A percentile compares a stretch with the other conserved stretches of the same genome.
Evolutionary conservation across 2,113 vertebrate species (phyloP).

Genomic region (Tachuris rubrigastra): DNA sequence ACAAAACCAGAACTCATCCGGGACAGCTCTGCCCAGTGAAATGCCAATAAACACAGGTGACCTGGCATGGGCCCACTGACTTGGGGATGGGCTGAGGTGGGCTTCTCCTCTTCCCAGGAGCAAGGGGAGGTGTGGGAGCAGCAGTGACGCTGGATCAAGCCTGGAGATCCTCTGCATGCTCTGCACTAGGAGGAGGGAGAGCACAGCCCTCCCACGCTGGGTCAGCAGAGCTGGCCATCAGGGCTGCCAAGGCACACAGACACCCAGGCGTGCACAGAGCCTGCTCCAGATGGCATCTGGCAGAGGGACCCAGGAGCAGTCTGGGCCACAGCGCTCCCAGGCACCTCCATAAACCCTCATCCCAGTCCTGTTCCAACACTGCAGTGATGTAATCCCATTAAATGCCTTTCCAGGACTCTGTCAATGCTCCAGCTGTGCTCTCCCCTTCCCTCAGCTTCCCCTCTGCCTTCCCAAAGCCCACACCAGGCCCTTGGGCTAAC

Average conservation of each 20-base stretch:
- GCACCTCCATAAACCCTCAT: neutral
- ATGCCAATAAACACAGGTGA: neutral
- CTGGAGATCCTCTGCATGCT: neutral
- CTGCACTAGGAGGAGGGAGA: neutral
- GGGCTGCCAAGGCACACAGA: neutral
- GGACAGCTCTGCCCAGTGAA: neutral
- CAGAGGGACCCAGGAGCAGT: neutral
- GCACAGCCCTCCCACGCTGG: neutral
- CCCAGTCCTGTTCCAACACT: neutral
- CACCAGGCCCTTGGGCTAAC: neutral
- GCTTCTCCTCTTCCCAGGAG: neutral
- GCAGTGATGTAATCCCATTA: neutral
- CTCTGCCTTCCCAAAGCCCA: neutral
- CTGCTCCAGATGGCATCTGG: neutral
- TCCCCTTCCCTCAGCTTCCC: neutral
- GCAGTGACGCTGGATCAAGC: neutral
- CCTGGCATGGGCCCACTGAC: rapidly evolving
- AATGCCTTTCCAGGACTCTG: neutral
- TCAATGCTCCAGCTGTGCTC: neutral
- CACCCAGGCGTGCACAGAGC: neutral
- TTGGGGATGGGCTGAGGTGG: neutral
- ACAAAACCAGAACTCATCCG: neutral
- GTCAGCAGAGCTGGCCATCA: neutral
- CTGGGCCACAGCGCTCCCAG: neutral
- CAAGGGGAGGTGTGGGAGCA: neutral